A percentile compares a stretch with the other conserved stretches of the same genome.
Evolutionary conservation across 64 coral and sea anemone genomes (phyloP).

Genomic region (Montipora sp.): DNA sequence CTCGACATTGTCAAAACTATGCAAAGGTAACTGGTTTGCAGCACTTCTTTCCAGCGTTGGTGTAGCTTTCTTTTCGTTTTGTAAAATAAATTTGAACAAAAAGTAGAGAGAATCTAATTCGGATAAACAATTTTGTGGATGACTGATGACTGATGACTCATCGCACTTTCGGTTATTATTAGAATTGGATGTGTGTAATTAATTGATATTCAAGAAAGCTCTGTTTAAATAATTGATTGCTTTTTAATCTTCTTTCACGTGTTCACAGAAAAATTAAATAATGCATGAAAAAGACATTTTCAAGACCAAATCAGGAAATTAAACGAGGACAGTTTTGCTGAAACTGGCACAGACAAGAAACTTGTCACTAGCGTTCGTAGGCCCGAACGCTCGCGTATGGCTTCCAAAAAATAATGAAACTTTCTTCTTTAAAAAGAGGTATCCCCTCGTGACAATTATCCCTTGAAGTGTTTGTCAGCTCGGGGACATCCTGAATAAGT

Average conservation of each 20-base stretch:
- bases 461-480: too few species aligned
- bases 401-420: too few species aligned
- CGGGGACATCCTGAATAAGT: too few species aligned
- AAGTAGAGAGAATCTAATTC: not conserved
- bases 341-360: not conserved
- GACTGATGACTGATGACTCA: not conserved
- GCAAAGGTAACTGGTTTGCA: not conserved
- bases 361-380: not conserved
- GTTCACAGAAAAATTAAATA: constrained; percentile 9
- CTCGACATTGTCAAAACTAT: not conserved
- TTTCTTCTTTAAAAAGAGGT: too few species aligned
- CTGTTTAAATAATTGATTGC: constrained; percentile 3
- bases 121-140: not conserved
- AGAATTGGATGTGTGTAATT: not conserved
- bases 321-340: not conserved
- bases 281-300: constrained; percentile 8
- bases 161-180: not conserved
- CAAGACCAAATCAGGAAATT: constrained; percentile 42
- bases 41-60: not conserved
- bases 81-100: too few species aligned
- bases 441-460: too few species aligned
- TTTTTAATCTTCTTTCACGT: not conserved
- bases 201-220: not conserved
- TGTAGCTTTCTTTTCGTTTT: not conserved
- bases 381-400: too few species aligned